phyloP scores from a whole-genome alignment of 1,140 invertebrate species.

The Musca vetustissima region DNA sequence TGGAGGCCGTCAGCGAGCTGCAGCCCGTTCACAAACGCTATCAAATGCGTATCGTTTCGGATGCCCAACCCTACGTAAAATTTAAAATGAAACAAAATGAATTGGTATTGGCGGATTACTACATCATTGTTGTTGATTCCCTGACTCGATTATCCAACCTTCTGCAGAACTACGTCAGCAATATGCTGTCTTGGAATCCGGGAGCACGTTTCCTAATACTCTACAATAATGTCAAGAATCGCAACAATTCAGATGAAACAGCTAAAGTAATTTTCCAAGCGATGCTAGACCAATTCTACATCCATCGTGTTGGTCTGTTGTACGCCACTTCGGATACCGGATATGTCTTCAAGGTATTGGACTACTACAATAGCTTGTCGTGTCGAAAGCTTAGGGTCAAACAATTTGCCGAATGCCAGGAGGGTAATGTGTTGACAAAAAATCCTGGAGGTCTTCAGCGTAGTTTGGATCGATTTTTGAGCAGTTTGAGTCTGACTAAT shows the following conservation, averaged over 20 bases:
- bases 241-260: slow-evolving; percentile 27
- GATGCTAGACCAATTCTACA: slow-evolving; percentile 40
- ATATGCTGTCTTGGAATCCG: slow-evolving; percentile 48
- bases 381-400: slow-evolving; percentile 39
- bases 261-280: slow-evolving; percentile 39
- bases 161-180: slow-evolving; percentile 33
- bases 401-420: slow-evolving; percentile 39
- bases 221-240: slow-evolving; percentile 36
- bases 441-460: slow-evolving; percentile 33
- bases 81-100: slow-evolving; percentile 3
- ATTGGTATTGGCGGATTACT: slow-evolving; percentile 41
- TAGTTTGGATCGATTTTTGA: slow-evolving; percentile 31
- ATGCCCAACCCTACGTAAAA: slow-evolving; percentile 12
- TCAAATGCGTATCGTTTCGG: slow-evolving; percentile 43
- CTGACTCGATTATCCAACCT: slow-evolving; percentile 31
- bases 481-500: slow-evolving; percentile 37
- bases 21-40: slow-evolving; percentile 24
- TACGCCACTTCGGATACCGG: slow-evolving; percentile 35
- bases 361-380: slow-evolving; percentile 47
- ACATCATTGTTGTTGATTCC: slow-evolving; percentile 43
- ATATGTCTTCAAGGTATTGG: slow-evolving; percentile 45
- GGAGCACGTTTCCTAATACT: slow-evolving; percentile 47
- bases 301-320: slow-evolving; percentile 46
- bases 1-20: slow-evolving; percentile 35
- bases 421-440: slow-evolving; percentile 20